A percentile compares a stretch with the other conserved stretches of the same genome.
phyloP scores from a whole-genome alignment of 2,113 vertebrate species.

The Varanus salvator region DNA sequence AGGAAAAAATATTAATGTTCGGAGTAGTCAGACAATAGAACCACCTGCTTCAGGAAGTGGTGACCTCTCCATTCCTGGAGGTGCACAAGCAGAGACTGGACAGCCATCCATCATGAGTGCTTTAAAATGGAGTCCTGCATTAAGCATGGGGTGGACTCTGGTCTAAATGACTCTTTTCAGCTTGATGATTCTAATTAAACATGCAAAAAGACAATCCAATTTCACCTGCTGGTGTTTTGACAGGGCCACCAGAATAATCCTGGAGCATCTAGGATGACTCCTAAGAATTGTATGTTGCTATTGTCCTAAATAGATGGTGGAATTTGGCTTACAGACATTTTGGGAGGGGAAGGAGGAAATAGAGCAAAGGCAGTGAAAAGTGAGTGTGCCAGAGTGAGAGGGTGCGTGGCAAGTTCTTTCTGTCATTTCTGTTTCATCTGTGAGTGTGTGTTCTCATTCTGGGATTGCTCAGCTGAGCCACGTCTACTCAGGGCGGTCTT shows the following conservation, averaged over 20 bases:
- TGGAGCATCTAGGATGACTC: neutral
- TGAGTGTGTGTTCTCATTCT: neutral
- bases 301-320: neutral
- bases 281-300: neutral
- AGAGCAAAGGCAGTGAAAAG: neutral
- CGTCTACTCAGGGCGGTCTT: constrained; percentile 68
- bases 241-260: neutral
- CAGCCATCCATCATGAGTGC: no score
- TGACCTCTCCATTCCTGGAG: no score
- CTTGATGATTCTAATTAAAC: neutral
- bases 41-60: no score
- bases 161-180: no score
- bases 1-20: no score
- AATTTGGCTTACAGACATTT: neutral
- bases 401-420: constrained; percentile 39
- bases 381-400: constrained; percentile 22
- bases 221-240: neutral
- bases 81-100: no score
- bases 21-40: no score
- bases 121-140: no score
- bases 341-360: neutral
- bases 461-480: constrained; percentile 71
- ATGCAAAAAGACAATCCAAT: neutral
- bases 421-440: constrained; percentile 39
- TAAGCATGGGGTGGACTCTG: no score